Evolutionary conservation across 2,888 invertebrate genomes (phyloP).

Genomic region (Trypoxylon attenuatum): DNA sequence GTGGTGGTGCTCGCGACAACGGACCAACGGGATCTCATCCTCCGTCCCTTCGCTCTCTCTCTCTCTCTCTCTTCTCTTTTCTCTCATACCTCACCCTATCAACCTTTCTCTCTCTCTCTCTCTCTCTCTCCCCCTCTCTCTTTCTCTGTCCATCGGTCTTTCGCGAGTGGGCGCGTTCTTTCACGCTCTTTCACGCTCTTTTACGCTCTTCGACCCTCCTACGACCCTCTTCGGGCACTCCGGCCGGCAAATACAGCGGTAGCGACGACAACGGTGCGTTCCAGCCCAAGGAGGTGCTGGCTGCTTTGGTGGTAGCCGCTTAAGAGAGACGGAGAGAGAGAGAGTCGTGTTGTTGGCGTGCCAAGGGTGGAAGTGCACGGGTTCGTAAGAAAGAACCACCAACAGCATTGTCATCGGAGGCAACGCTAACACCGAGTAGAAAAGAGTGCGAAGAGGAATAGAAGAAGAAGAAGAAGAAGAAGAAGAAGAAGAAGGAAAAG

Average conservation of each 20-base stretch:
- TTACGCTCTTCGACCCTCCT: neutral
- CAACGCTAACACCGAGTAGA: too few relatives aligned
- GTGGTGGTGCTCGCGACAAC: slow-evolving; percentile 39
- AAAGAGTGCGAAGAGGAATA: slow-evolving; percentile 12
- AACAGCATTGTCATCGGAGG: too few relatives aligned
- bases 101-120: slow-evolving; percentile 24
- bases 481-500: neutral
- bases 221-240: slow-evolving; percentile 11
- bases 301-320: too few relatives aligned
- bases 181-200: too few relatives aligned
- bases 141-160: slow-evolving; percentile 26
- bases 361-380: too few relatives aligned
- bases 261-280: too few relatives aligned
- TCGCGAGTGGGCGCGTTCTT: slow-evolving; percentile 9
- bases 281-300: too few relatives aligned
- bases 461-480: neutral
- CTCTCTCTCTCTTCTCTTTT: slow-evolving; percentile 22
- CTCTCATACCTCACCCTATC: slow-evolving; percentile 14
- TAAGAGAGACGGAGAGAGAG: too few relatives aligned
- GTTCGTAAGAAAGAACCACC: too few relatives aligned
- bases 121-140: slow-evolving; percentile 23
- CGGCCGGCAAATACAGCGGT: neutral
- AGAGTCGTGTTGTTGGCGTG: too few relatives aligned
- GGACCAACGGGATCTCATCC: slow-evolving; percentile 21
- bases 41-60: slow-evolving; percentile 27